Conservation (phyloP, 1,140 invertebrate species). For the Neodiprion pinetum region DNA sequence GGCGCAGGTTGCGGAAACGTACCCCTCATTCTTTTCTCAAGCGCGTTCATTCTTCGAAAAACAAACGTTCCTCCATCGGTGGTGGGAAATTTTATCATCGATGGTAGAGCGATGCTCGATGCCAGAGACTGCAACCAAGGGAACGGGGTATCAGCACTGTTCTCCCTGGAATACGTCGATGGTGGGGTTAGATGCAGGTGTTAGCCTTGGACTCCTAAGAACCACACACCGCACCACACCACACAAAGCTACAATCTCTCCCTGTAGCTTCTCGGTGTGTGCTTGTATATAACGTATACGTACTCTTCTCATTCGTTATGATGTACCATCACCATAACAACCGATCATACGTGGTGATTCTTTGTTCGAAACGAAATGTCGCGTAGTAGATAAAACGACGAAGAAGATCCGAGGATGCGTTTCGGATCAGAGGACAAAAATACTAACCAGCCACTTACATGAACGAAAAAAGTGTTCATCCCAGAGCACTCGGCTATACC, state of each 20-base stretch:
- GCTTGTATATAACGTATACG: no score
- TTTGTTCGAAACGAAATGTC: not conserved
- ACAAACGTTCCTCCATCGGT: no score
- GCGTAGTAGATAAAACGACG: no score
- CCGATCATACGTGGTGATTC: not conserved
- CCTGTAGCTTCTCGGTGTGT: not conserved
- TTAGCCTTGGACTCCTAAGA: slow-evolving; percentile 57
- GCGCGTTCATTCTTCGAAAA: no score
- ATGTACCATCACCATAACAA: not conserved
- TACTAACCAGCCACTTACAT: no score
- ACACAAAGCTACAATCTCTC: slow-evolving; percentile 33
- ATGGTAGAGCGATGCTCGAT: no score
- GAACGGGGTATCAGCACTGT: slow-evolving; percentile 40
- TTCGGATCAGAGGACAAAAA: no score
- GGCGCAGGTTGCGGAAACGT: not conserved
- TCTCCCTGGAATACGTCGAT: slow-evolving; percentile 33
- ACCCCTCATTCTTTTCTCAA: not conserved
- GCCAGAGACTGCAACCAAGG: no score
- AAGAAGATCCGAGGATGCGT: no score
- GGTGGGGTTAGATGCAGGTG: slow-evolving; percentile 50
- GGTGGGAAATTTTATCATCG: no score
- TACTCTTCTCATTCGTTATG: not conserved
- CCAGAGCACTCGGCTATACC: slow-evolving; percentile 18
- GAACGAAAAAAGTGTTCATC: no score
- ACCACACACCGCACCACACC: slow-evolving; percentile 23